Conservation (phyloP, 2,797 vertebrate genomes). For the Capromys pilorides region DNA sequence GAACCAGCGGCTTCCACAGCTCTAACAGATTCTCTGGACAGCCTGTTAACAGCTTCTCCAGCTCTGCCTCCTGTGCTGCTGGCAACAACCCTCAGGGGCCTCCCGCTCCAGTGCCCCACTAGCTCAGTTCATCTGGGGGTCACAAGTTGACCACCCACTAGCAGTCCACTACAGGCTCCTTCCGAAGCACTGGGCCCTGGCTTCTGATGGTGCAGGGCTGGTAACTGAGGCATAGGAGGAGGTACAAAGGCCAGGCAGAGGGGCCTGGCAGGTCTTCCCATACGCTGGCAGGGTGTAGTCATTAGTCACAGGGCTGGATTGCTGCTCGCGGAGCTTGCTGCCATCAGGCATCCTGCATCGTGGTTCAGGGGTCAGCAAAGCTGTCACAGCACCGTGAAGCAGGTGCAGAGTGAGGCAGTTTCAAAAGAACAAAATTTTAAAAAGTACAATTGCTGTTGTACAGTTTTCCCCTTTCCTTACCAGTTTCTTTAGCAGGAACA, state of each 20-base stretch:
- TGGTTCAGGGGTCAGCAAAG: neutral
- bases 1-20: no score
- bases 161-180: neutral
- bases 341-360: neutral
- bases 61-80: no score
- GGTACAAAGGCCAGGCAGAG: neutral
- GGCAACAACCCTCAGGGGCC: no score
- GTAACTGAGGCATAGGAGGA: neutral
- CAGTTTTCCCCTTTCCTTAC: neutral
- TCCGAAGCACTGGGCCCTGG: neutral
- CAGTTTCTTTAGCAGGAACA: neutral
- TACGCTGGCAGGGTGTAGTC: neutral
- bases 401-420: neutral
- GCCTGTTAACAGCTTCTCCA: no score
- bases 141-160: no score
- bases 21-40: no score
- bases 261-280: neutral
- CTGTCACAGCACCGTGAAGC: neutral
- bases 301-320: neutral
- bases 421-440: neutral
- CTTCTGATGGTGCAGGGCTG: neutral
- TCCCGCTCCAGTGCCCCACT: no score
- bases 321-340: no score
- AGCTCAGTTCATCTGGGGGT: no score
- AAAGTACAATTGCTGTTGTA: neutral